These are phyloP conservation scores for Prosapia bicincta DNA, from an alignment of 2,888 invertebrate genomes.

Conservation along the genomic window DNA sequence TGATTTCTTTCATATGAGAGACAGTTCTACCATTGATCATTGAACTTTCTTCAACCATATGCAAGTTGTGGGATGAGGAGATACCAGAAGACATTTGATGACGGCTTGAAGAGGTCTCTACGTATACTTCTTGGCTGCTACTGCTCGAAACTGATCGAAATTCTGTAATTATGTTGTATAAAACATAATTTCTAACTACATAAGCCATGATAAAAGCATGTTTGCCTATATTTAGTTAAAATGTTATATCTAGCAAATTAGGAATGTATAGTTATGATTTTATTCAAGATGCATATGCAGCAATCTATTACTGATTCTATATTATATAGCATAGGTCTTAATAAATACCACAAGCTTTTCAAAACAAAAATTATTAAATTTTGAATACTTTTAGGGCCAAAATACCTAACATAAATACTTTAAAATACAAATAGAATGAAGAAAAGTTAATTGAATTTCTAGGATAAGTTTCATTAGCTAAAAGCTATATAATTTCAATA, in stretches of 20 bases:
- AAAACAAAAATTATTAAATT: background rate
- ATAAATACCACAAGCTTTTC: background rate
- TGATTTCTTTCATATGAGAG: conserved; percentile 20
- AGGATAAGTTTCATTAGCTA: no score
- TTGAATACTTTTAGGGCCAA: no score
- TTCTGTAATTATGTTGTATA: conserved; percentile 18
- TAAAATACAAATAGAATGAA: no score
- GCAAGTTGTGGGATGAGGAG: conserved; percentile 23
- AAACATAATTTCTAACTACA: background rate
- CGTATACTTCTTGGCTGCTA: conserved; percentile 33
- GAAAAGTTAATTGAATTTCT: no score
- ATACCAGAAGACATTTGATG: conserved; percentile 19
- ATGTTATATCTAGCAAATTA: background rate
- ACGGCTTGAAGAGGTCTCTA: conserved; percentile 25
- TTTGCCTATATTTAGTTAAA: background rate
- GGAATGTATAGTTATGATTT: background rate
- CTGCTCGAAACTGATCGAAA: conserved; percentile 31
- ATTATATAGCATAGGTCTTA: background rate
- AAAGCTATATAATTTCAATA: no score
- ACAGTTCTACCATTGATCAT: conserved; percentile 27
- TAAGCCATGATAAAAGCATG: background rate
- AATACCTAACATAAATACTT: no score
- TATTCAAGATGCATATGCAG: background rate
- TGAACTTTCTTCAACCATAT: conserved; percentile 27
- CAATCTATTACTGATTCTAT: background rate